Evolutionary conservation across 2,113 vertebrate species (phyloP), one percentile per base, ranked within the genome.

Genomic region (Sebastes fasciatus): DNA sequence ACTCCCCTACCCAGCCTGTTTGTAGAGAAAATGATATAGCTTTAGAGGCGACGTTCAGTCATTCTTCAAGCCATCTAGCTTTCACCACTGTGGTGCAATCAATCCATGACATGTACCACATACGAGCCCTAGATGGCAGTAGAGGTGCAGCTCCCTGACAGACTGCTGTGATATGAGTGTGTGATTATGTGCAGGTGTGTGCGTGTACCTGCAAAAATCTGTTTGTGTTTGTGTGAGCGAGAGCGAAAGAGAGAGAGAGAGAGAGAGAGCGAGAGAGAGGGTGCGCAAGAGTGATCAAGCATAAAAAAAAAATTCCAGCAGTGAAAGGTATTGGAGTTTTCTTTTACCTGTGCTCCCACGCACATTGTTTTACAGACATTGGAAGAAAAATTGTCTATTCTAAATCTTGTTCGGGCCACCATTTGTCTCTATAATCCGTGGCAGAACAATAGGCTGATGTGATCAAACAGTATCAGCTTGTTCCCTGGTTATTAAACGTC

Each of bases 101-200:
- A 51, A 58, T 64, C 52, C 4, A 3, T 10, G 26, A 77, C 12
- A 9, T 60, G 61, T 75, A 84, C 70, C 76, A 43, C 46, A 40
- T n/a, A 6, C 2, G 17, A 82, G 76, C 95, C 93, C 57, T 88
- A 94, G 95, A 92, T 95, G 95, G 92, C 93, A 95, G 93, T 93
- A 86, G 87, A 92, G 86, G 57, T 68, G 76, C 90, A 89, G 89
- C 85, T 76, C 83, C 69, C 43, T 77, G 6, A 26, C 62, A 16
- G 6, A 34, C 61, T 21, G 4, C 21, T 26, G 57, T n/a, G 49
- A 14, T 4, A 17, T 66, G 70, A 60, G 67, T 0, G 21, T 34
- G 70, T 49, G 23, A n/a, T 61, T 48, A 4, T 62, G 65, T 68
- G 17, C 34, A 67, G 23, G 70, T 77, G 68, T 64, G 70, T 65